A percentile compares a stretch with the other conserved stretches of the same genome.
phyloP scores from a whole-genome alignment of 2,113 vertebrate genomes.

The Plestiodon gilberti region DNA sequence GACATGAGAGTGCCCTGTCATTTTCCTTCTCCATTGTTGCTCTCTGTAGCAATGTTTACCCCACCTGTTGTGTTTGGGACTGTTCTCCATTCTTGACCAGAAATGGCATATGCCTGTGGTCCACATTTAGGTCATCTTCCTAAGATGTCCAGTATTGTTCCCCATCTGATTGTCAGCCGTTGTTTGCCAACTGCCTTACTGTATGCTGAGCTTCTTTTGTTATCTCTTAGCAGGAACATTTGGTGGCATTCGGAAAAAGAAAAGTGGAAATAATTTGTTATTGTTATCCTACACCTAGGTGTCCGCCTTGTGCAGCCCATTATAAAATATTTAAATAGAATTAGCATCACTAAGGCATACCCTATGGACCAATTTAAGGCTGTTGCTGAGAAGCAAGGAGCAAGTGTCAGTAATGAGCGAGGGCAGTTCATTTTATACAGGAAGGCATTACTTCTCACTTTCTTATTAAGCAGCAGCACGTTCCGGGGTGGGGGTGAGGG shows the following conservation, averaged over 20 bases:
- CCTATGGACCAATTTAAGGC: neutral
- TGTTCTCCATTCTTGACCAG: neutral
- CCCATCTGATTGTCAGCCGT: neutral
- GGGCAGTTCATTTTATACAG: neutral
- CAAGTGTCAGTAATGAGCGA: neutral
- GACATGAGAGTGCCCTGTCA: neutral
- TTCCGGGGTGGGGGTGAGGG: too few relatives aligned
- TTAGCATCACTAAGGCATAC: neutral
- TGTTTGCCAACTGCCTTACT: neutral
- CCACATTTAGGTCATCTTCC: too few relatives aligned
- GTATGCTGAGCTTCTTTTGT: conserved; percentile 8
- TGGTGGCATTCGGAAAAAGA: conserved; percentile 32
- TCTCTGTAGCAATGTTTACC: neutral
- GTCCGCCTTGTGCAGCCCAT: conserved; percentile 22
- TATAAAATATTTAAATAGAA: conserved; percentile 13
- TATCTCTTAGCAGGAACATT: conserved; percentile 24
- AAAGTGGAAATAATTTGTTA: conserved; percentile 46
- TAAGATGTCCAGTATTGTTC: neutral
- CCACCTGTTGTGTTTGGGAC: neutral
- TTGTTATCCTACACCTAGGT: conserved; percentile 29
- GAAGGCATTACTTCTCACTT: neutral
- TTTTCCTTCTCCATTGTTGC: neutral
- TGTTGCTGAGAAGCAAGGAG: neutral
- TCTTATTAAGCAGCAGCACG: too few relatives aligned
- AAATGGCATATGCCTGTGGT: neutral